Base-by-base conservation (phyloP, 1,140 invertebrate species). In the Drosophila santomea region DNA sequence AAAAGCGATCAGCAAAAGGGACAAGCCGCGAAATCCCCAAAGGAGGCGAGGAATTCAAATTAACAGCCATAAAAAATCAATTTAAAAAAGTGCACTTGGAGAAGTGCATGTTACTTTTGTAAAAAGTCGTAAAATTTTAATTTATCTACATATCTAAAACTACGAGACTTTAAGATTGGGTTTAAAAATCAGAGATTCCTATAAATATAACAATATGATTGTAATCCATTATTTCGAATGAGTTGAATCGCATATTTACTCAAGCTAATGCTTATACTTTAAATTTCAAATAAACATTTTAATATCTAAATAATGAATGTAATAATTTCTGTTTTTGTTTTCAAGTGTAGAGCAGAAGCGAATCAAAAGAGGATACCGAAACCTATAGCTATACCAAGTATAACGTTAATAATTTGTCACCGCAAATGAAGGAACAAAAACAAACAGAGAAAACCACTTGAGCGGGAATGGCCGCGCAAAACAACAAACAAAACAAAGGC, bases 391-490 rank as follows among this genome's bases (percentile, higher is more conserved):
- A 55, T 41, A 41, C 54, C 20, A 41, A 17, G 45, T 43, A 51
- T 52, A 68, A 83, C 80, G 84, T 89, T 89, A 89, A 88, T 88
- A 88, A 88, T 88, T 89, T 88, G 84, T 88, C 84, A 89, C 80
- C 74, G 84, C 83, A 88, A 84, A 89, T 76, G 76, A 84, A 89
- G 80, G 83, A 88, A 84, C 88, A 89, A 88, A 88, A 88, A 88
- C 83, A 88, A 88, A 88, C 84, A 88, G 84, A 80, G 83, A 88
- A 88, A 88, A 77, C 84, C 83, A 89, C 83, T 88, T 88, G 84
- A 88, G 78, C 47, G 39, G 66, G 44, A 51, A 50, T 45, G 44
- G 41, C 56, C 45, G 47, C 28, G 36, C 51, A 56, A 71, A 32
- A 32, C 32, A 32, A 32, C 32, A 43, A 25, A 56, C 12, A 66